Base-by-base conservation (phyloP, 2,888 invertebrate genomes). In the Folsomia manolachei region DNA sequence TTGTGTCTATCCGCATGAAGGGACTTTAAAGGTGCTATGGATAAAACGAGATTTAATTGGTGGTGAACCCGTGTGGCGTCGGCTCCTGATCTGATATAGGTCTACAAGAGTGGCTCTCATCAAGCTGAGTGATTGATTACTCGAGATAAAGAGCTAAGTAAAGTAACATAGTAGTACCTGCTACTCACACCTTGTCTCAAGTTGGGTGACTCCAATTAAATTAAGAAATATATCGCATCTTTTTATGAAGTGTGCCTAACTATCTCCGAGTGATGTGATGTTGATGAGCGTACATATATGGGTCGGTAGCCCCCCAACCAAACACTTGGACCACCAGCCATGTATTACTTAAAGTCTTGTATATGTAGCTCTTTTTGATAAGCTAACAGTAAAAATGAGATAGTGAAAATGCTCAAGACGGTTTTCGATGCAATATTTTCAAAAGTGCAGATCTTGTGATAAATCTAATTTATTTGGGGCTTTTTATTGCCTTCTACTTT, bases 111-210 rank as follows among this genome's bases (percentile, higher is more conserved):
- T 39, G 39, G 14, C 39, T 39, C 39, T 39, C 66, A 18, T 66
- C 66, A 66, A 66, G 66, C 66, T 66, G 66, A 66, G 66, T 66
- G 66, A 66, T 66, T 66, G 66, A 66, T 66, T 52, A 52, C 52
- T 19, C 51, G 21, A 51, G 52, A 51, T 27, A 27, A 66, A 60
- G 21, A 60, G 7, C 51, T 51, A 11, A 9, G 11, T 51, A 51
- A 9, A 9, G 51, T 9, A 51, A 9, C 51, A 51, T 14, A 9
- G 51, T 51, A 60, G 60, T 9, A 60, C 9, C 60, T 21, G 23
- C 60, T 60, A 60, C 60, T 60, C 23, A 21, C n/a, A 7, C 60
- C 23, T 60, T 7, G 4, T 60, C 60, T 60, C 60, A 14, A 39
- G 39, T 9, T 39, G 39, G 7, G 14, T 39, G 39, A 39, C 39